Percentiles rank a stretch among this genome's conserved stretches.
phyloP scores from a whole-genome alignment of 2,888 invertebrate species.

The Pyralis farinalis region DNA sequence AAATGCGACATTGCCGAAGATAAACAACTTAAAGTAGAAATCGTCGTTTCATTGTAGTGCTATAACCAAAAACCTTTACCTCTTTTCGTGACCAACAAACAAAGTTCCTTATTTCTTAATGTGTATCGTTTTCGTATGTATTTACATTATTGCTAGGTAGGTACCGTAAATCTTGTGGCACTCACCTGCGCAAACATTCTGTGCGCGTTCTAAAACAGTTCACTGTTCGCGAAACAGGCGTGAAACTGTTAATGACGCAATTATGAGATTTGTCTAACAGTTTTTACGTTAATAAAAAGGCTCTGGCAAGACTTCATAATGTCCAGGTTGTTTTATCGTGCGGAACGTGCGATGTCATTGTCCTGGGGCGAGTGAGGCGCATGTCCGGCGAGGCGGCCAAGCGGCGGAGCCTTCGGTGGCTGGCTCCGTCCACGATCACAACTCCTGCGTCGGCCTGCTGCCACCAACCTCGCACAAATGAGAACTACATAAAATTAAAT shows the following conservation, averaged over 20 bases:
- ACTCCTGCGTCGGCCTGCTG: constrained; percentile 28
- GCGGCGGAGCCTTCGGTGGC: constrained; percentile 10
- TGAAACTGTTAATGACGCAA: constrained; percentile 52
- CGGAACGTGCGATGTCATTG: constrained; percentile 78
- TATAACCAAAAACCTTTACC: constrained; percentile 39
- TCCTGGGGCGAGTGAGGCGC: constrained; percentile 60
- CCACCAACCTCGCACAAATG: constrained; percentile 28
- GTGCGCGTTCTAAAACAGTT: constrained; percentile 35
- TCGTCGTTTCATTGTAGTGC: constrained; percentile 23
- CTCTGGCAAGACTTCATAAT: constrained; percentile 54
- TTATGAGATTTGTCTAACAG: constrained; percentile 50
- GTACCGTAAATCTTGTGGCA: constrained; percentile 20
- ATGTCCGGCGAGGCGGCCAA: constrained; percentile 25
- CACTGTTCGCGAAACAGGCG: constrained; percentile 45
- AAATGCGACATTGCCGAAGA: constrained; percentile 18
- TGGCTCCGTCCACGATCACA: constrained; percentile 5
- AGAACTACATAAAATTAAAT: constrained; percentile 13
- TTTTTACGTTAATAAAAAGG: constrained; percentile 53
- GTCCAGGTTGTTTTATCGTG: constrained; percentile 75
- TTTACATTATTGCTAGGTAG: constrained; percentile 12
- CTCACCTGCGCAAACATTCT: constrained; percentile 23
- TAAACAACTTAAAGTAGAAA: constrained; percentile 35
- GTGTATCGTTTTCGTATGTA: constrained; percentile 12
- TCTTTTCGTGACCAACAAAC: constrained; percentile 49
- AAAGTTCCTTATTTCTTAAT: constrained; percentile 32